A percentile compares a stretch with the other conserved stretches of the same genome.
Conservation (phyloP, 2,888 invertebrate species). For the Orthosia gothica region DNA sequence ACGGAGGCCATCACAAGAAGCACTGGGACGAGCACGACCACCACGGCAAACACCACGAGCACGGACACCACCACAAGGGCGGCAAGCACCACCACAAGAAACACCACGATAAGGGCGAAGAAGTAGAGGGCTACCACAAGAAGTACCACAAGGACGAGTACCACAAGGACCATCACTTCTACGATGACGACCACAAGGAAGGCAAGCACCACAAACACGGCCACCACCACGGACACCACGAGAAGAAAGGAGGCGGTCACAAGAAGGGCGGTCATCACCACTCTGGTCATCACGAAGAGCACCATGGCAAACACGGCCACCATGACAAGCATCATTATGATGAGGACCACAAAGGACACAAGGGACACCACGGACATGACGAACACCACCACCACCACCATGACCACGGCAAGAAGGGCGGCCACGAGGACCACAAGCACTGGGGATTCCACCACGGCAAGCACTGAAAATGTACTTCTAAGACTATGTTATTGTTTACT, state of each 20-base stretch:
- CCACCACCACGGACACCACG: conserved; percentile 95
- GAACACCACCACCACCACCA: conserved; percentile 94
- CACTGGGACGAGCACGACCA: conserved; percentile 95
- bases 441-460: conserved; percentile 93
- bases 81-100: conserved; percentile 95
- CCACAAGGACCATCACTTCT: conserved; percentile 97
- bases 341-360: conserved; percentile 95
- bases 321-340: conserved; percentile 96
- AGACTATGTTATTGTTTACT: conserved; percentile 77
- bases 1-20: conserved; percentile 95
- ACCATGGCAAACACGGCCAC: conserved; percentile 96
- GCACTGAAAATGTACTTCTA: conserved; percentile 83
- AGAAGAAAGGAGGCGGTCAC: conserved; percentile 94
- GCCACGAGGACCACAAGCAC: conserved; percentile 94
- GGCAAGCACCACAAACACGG: conserved; percentile 96
- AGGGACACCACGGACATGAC: conserved; percentile 95
- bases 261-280: conserved; percentile 96
- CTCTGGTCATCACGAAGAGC: conserved; percentile 94
- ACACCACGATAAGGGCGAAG: conserved; percentile 96
- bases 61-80: conserved; percentile 95
- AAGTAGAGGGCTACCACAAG: conserved; percentile 96
- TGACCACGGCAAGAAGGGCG: conserved; percentile 95
- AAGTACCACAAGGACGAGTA: conserved; percentile 97
- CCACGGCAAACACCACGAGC: conserved; percentile 95
- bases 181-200: conserved; percentile 96